These are phyloP conservation scores for Sarcophaga rosellei DNA, from an alignment of 2,888 invertebrate genomes.

Conservation along the genomic window DNA sequence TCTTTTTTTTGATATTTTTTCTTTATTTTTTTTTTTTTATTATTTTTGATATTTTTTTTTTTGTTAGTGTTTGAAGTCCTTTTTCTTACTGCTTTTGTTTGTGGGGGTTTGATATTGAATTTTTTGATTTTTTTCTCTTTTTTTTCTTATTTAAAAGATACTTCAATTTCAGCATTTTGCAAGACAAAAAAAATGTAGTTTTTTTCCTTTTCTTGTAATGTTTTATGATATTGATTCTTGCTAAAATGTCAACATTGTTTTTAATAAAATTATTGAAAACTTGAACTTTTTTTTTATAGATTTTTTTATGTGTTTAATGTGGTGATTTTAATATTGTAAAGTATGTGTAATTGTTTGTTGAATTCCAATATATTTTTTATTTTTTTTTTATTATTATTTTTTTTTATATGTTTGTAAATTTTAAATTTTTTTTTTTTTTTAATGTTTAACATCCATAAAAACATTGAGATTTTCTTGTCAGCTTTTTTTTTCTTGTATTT, in stretches of 20 bases:
- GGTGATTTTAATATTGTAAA: constrained; percentile 10
- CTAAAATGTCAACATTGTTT: constrained; percentile 6
- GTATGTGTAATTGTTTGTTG: constrained; percentile 3
- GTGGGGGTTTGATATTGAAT: no score
- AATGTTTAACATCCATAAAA: constrained; percentile 51
- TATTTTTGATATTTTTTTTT: not conserved
- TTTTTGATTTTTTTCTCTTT: not conserved
- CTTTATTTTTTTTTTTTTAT: not conserved
- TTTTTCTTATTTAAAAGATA: constrained; percentile 30
- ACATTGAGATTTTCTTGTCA: constrained; percentile 54
- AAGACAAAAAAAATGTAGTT: constrained; percentile 31
- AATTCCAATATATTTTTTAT: not conserved
- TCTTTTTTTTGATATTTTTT: not conserved
- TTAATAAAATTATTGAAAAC: not conserved
- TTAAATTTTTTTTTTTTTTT: constrained; percentile 24
- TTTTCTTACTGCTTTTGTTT: not conserved
- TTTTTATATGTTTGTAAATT: constrained; percentile 26
- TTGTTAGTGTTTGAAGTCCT: not conserved
- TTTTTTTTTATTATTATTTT: not conserved
- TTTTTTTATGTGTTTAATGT: not conserved
- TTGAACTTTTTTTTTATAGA: not conserved
- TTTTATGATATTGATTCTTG: constrained; percentile 2
- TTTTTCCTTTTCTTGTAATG: constrained; percentile 1
- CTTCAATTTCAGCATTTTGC: constrained; percentile 17
- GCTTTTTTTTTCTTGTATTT: constrained; percentile 7